Percentiles rank a stretch among this genome's conserved stretches.
Evolutionary conservation across 2,797 vertebrate species (phyloP).

Genomic region (Hybognathus amarus): DNA sequence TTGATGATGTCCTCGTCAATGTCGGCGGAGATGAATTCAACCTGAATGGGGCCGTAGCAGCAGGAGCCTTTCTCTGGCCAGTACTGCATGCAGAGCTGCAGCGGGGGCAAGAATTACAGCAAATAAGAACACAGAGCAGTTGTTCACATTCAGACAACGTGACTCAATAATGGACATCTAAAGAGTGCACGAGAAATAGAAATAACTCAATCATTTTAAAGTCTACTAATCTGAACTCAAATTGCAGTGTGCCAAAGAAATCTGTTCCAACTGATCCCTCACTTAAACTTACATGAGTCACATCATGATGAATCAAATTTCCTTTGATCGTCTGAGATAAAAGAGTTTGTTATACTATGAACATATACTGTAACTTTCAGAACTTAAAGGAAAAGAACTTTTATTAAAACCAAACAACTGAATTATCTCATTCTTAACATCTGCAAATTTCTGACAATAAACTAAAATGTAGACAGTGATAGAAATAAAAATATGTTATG

Average conservation of each 20-base stretch:
- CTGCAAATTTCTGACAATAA: neutral
- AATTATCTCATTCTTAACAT: neutral
- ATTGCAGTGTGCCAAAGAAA: constrained; percentile 7
- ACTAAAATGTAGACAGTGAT: neutral
- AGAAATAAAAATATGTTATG: neutral
- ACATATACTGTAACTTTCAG: neutral
- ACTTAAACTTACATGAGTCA: constrained; percentile 4
- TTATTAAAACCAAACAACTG: neutral
- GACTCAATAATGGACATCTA: constrained; percentile 6
- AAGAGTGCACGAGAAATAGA: constrained; percentile 11
- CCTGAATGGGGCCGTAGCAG: constrained; percentile 95
- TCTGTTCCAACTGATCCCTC: constrained; percentile 10
- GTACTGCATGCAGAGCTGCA: constrained; percentile 95
- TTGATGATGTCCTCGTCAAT: constrained; percentile 97
- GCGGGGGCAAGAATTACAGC: neutral
- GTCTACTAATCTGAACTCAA: constrained; percentile 1
- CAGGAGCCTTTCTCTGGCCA: constrained; percentile 97
- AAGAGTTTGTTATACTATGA: neutral
- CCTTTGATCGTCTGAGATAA: neutral
- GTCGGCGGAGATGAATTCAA: constrained; percentile 96
- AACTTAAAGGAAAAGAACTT: neutral
- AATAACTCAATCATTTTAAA: neutral
- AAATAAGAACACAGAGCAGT: constrained; percentile 3
- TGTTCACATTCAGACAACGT: constrained; percentile 2
- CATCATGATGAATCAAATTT: neutral